phyloP scores from a whole-genome alignment of 1,140 invertebrate genomes.

The Acromyrmex charruanus region DNA sequence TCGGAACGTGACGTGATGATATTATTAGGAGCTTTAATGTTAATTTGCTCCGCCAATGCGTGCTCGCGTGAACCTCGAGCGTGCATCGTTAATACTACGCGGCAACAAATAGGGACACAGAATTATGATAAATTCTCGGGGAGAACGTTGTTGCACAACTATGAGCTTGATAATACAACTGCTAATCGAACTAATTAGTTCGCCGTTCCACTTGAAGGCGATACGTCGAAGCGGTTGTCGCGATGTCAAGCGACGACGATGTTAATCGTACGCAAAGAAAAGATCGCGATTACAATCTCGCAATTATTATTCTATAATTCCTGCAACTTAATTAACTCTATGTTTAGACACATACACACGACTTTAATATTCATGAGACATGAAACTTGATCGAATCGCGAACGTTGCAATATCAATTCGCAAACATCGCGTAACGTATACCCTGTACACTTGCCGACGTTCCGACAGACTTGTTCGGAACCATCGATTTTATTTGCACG shows the following conservation, averaged over 20 bases:
- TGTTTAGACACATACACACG: not conserved
- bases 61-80: conserved; percentile 18
- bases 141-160: conserved; percentile 11
- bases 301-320: conserved; percentile 4
- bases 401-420: conserved; percentile 14
- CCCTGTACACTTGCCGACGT: too few relatives aligned
- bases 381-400: not conserved
- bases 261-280: not conserved
- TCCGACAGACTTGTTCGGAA: not conserved
- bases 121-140: conserved; percentile 48
- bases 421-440: conserved; percentile 3
- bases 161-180: conserved; percentile 16
- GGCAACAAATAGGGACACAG: not conserved
- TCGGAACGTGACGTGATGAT: conserved; percentile 40
- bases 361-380: not conserved
- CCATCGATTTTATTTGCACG: not conserved
- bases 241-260: not conserved
- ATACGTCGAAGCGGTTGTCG: not conserved
- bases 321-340: not conserved
- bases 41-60: conserved; percentile 47
- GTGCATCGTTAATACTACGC: conserved; percentile 27
- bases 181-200: conserved; percentile 34
- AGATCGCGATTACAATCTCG: conserved; percentile 1
- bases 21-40: conserved; percentile 52
- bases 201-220: not conserved